Evolutionary conservation across 2,888 invertebrate species (phyloP), one percentile per base, ranked within the genome.

Genomic region (Andrena hattorfiana): DNA sequence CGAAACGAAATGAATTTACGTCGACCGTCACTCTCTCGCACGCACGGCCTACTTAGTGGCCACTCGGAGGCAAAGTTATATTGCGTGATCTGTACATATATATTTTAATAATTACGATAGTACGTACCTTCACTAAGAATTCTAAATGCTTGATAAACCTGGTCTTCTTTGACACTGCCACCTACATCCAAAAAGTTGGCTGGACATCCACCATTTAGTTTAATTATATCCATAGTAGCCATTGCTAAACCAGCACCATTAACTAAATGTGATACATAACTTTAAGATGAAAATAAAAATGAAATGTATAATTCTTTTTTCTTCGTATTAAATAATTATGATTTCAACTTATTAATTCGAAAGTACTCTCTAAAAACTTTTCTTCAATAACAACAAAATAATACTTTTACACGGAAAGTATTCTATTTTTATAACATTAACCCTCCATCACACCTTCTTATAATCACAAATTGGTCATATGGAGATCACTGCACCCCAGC

Each of bases 151-250:
- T 98, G 97, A 75, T 96, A 96, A 0, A 99, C 99, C 95, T 99
- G 99, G 28, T 97, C 96, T 92, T 99, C 99, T 75, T 97, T 98
- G 0, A 99, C 99, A 77, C 97, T 97, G 72, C 99, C 99, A 28
- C 99, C 99, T 66, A 99, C 98, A 93, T 99, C 99, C 67, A 99
- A 95, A 94, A 99, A 99, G 94, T 99, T 99, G 0, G 99, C 99
- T 8, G 99, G 99, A 87, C 96, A 96, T 16, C 99, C 99, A 23
- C 99, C 99, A 94, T 99, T 97, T 54, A 99, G 94, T 93, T 98
- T 98, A 84, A 99, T 99, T 54, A 99, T 98, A 93, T 99, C 99
- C 99, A 99, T 99, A 7, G 99, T 99, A 2, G 99, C 99, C 99
- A 99, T 99, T 3, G 99, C 99, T 71, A 99, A 95, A 0, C 99